These are phyloP conservation scores for Crossoptilon crossoptilon DNA, from an alignment of 2,797 vertebrate genomes.

Conservation along the genomic window DNA sequence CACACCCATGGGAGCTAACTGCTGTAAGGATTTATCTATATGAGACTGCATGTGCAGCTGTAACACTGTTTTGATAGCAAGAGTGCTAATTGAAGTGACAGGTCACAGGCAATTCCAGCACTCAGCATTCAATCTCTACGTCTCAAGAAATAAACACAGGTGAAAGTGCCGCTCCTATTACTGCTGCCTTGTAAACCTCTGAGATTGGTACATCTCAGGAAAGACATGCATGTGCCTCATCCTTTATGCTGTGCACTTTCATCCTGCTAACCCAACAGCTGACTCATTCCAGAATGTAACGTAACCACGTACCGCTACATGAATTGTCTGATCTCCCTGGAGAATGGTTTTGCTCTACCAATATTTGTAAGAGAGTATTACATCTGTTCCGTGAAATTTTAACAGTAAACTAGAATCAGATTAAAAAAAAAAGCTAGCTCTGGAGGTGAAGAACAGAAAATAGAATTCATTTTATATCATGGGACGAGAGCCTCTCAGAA, in stretches of 20 bases:
- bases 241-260: background rate
- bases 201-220: background rate
- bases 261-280: background rate
- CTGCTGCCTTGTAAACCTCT: background rate
- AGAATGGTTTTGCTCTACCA: background rate
- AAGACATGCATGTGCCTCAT: accelerated
- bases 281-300: background rate
- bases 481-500: background rate
- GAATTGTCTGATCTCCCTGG: background rate
- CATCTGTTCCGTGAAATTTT: background rate
- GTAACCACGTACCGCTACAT: accelerated
- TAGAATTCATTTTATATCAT: background rate
- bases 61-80: background rate
- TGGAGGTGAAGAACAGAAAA: background rate
- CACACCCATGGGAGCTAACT: background rate
- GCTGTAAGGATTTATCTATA: accelerated
- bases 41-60: background rate
- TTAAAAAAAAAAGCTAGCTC: background rate
- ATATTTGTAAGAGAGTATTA: background rate
- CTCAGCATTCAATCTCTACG: accelerated
- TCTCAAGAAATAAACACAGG: background rate
- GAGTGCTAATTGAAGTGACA: background rate
- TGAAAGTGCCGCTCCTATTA: background rate
- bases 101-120: background rate
- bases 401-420: background rate